Evolutionary conservation across 2,888 invertebrate species (phyloP), one percentile per base, ranked within the genome.

Genomic region (Anoplius nigerrimus): DNA sequence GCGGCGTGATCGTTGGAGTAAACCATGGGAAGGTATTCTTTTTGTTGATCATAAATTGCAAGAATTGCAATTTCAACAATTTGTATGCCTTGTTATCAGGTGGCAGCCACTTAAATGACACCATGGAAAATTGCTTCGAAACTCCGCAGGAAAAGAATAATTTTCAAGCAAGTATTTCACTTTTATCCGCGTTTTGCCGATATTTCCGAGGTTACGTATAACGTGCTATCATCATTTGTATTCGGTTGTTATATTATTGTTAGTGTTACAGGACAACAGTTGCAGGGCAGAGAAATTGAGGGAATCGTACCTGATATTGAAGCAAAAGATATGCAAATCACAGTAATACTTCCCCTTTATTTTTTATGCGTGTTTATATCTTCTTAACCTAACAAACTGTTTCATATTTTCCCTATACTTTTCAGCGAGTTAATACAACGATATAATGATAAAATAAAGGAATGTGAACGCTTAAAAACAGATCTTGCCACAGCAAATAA

Each of bases 371-470:
- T 20, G 46, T 55, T 46, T 20, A 11, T 53, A 45, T 24, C 61
- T 51, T 52, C 57, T 48, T 1, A 13, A 8, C 2, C 54, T 11
- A 54, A 52, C 22, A 13, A 48, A 52, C 21, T 27, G 57, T 15
- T 34, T 34, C 2, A 24, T 24, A 13, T 58, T 52, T 22, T 58
- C 54, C 68, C 18, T 45, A 5, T n/a, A 45, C 18, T 16, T 81
- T 77, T 56, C 51, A 86, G 86, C n/a, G 74, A 80, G 27, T 62
- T 87, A 21, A 82, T 86, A 64, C 74, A 75, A 27, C 79, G 81
- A 21, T 84, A 83, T 48, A 81, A 78, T 56, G 82, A 84, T 52
- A 84, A 83, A 53, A 16, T 81, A 3, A 84, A 76, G 56, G 85
- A 86, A 72, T 80, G 79, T 21, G 76, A 84, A n/a, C 58, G 67